Base-by-base conservation (phyloP, 2,888 invertebrate species). In the Exocentrus adspersus region DNA sequence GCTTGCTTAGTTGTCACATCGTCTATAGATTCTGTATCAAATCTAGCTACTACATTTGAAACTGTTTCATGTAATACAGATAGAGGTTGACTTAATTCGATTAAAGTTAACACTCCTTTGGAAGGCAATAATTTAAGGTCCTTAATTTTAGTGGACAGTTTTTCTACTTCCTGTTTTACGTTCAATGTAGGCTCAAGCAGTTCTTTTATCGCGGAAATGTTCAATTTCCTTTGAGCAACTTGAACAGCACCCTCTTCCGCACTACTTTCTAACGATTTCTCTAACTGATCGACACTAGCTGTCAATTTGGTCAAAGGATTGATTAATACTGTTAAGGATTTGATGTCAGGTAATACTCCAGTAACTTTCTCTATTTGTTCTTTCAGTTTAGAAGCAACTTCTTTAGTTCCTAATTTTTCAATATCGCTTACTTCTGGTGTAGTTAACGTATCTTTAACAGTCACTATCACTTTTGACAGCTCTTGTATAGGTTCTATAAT, bases 131-230 rank as follows among this genome's bases (percentile, higher is more conserved):
- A 9, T 5, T n/a, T 19, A 2, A 45, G 7, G 3, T 45, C 45
- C 21, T 20, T 9, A 4, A 45, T 7, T 45, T 45, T 45, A 16
- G 52, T 32, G 10, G 60, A 53, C 12, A 73, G 20, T 32, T 63
- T n/a, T 43, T 62, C 58, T 17, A 72, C 48, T 37, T 71, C 64
- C 41, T 62, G 14, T 41, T 63, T 30, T 14, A 67, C 12, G 7
- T 69, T 51, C 7, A 53, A 6, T 0, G 66, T 10, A 2, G 58
- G 28, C 45, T 69, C 56, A 7, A 62, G 17, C 0, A 61, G 16
- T 21, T 50, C 37, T 10, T 14, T 14, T 12, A 30, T 16, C 6
- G 12, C n/a, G 9, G n/a, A 32, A 30, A 30, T 17, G 37, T 32
- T 16, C 37, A 51, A 30, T 1, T 9, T 7, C 1, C 20, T 30